These are phyloP conservation scores for Pammene fasciana DNA, from an alignment of 2,888 invertebrate genomes.

Conservation along the genomic window DNA sequence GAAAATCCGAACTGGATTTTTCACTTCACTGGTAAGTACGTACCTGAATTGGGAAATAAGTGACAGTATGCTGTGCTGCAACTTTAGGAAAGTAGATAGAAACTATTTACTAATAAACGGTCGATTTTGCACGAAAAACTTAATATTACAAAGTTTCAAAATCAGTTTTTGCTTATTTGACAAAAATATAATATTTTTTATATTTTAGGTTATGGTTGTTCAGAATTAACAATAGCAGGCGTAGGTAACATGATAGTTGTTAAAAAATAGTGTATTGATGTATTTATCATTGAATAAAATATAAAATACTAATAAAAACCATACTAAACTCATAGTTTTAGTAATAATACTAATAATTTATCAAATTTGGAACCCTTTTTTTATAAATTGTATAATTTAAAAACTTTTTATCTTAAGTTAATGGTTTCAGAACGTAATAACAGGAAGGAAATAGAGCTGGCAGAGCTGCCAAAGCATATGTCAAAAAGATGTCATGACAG, in stretches of 20 bases:
- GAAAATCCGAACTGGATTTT: conserved; percentile 2
- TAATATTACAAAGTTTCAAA: neutral
- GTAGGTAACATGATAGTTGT: neutral
- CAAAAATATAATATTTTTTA: neutral
- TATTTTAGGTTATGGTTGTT: conserved; percentile 7
- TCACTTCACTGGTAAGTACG: conserved; percentile 1
- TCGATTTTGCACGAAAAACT: neutral
- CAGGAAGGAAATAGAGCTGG: too few relatives aligned
- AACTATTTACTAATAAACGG: neutral
- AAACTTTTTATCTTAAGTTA: too few relatives aligned
- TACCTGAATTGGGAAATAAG: neutral
- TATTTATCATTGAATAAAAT: too few relatives aligned
- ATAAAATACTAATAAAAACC: neutral
- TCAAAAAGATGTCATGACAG: too few relatives aligned
- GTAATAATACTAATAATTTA: too few relatives aligned
- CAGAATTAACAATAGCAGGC: neutral
- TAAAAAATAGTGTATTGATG: too few relatives aligned
- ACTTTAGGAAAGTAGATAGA: neutral
- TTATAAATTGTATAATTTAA: too few relatives aligned
- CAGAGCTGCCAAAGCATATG: too few relatives aligned
- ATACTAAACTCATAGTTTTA: too few relatives aligned
- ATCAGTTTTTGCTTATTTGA: too few relatives aligned
- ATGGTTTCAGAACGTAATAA: too few relatives aligned
- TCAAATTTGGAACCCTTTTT: too few relatives aligned
- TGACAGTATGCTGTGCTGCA: neutral